A percentile compares a stretch with the other conserved stretches of the same genome.
phyloP scores from a whole-genome alignment of 2,797 vertebrate species.

The Bufotes viridis region DNA sequence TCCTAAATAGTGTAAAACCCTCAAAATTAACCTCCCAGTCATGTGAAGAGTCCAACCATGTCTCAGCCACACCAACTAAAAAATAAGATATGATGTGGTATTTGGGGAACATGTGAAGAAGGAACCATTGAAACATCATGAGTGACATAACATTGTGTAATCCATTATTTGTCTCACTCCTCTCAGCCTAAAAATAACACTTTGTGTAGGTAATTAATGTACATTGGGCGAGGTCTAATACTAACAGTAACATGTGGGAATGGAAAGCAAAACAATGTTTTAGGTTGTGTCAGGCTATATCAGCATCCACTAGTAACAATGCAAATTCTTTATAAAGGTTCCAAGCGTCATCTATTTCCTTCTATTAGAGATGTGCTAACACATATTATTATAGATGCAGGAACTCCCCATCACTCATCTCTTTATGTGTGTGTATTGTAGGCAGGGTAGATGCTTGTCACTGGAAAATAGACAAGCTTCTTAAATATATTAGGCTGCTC shows the following conservation, averaged over 20 bases:
- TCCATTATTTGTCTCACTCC: not conserved
- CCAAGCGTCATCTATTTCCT: not conserved
- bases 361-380: not conserved
- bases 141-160: not conserved
- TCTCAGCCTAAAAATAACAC: not conserved
- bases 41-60: no score
- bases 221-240: not conserved
- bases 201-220: not conserved
- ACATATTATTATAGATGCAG: not conserved
- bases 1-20: no score
- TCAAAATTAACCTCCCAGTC: no score
- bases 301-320: not conserved
- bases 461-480: not conserved
- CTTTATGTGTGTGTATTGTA: not conserved
- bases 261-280: not conserved
- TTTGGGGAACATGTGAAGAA: not conserved
- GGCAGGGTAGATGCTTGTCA: not conserved
- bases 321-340: not conserved
- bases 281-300: not conserved
- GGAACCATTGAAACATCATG: not conserved
- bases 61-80: no score
- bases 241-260: constrained; percentile 3
- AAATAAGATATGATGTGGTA: not conserved
- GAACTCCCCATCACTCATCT: not conserved
- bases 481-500: no score